Evolutionary conservation across 2,113 vertebrate species (phyloP).

Genomic region (Prionailurus bengalensis): DNA sequence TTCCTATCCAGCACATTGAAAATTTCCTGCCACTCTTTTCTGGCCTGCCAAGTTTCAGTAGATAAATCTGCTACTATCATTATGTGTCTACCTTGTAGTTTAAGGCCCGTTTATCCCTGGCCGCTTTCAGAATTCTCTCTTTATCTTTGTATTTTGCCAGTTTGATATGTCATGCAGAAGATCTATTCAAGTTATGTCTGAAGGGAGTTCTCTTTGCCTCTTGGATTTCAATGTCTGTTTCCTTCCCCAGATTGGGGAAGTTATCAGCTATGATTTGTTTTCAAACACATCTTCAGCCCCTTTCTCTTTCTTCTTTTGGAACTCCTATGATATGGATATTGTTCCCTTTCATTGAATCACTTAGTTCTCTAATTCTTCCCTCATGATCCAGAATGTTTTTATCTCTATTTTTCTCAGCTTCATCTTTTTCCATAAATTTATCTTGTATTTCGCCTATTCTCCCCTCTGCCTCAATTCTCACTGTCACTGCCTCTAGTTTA

Average conservation of each 20-base stretch:
- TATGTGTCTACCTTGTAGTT: not conserved
- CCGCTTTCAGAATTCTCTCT: not conserved
- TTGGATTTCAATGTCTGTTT: not conserved
- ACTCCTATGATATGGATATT: not conserved
- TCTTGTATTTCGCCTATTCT: not conserved
- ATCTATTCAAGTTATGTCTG: too few relatives aligned
- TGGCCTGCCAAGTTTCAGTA: not conserved
- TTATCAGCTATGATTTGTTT: not conserved
- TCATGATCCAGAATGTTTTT: not conserved
- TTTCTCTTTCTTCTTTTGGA: not conserved
- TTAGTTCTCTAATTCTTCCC: not conserved
- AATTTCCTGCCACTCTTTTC: too few relatives aligned
- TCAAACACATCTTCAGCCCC: not conserved
- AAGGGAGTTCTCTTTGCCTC: not conserved
- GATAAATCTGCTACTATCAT: not conserved
- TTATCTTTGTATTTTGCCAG: too few relatives aligned
- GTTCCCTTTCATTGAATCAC: not conserved
- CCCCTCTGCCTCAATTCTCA: not conserved
- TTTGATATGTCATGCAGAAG: too few relatives aligned
- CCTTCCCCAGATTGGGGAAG: not conserved
- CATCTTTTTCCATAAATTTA: not conserved
- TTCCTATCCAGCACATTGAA: not conserved
- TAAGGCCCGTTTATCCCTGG: not conserved
- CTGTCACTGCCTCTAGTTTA: not conserved
- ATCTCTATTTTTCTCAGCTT: not conserved